phyloP scores from a whole-genome alignment of 2,113 vertebrate genomes.

The Peromyscus maniculatus region DNA sequence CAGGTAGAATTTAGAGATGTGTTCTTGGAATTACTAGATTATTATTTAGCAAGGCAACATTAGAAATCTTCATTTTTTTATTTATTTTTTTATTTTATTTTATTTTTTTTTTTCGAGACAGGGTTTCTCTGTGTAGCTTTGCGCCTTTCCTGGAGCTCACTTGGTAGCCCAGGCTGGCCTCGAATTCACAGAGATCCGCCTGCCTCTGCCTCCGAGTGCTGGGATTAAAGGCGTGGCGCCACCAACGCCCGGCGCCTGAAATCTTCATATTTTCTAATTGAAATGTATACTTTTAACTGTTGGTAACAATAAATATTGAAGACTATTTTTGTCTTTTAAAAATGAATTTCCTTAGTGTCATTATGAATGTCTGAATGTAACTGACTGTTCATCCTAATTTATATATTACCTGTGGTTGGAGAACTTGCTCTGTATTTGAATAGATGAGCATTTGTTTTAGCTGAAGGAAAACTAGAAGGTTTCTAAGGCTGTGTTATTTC shows the following conservation, averaged over 20 bases:
- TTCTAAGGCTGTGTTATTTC: slow-evolving; percentile 24
- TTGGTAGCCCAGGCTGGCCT: too few relatives aligned
- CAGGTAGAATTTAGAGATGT: slow-evolving; percentile 28
- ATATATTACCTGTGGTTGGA: slow-evolving; percentile 47
- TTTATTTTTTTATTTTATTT: too few relatives aligned
- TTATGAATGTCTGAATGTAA: slow-evolving; percentile 2
- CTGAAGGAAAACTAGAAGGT: slow-evolving; percentile 26
- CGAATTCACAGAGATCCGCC: too few relatives aligned
- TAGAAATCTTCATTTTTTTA: slow-evolving; percentile 14
- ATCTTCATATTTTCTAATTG: slow-evolving; percentile 1
- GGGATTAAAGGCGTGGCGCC: too few relatives aligned
- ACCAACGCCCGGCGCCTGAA: neutral
- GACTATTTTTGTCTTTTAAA: slow-evolving; percentile 3
- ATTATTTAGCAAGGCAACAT: slow-evolving; percentile 41
- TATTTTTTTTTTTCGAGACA: too few relatives aligned
- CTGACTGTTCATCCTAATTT: neutral
- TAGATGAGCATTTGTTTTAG: slow-evolving; percentile 29
- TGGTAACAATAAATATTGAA: slow-evolving; percentile 24
- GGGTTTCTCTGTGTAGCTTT: too few relatives aligned
- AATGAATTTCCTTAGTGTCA: neutral
- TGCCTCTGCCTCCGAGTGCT: too few relatives aligned
- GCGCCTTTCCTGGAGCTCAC: too few relatives aligned
- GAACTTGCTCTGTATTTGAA: slow-evolving; percentile 43
- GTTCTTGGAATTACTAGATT: slow-evolving; percentile 41
- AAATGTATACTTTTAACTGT: slow-evolving; percentile 47